Conservation (phyloP, 2,113 vertebrate species). For the Zosterops japonicus region DNA sequence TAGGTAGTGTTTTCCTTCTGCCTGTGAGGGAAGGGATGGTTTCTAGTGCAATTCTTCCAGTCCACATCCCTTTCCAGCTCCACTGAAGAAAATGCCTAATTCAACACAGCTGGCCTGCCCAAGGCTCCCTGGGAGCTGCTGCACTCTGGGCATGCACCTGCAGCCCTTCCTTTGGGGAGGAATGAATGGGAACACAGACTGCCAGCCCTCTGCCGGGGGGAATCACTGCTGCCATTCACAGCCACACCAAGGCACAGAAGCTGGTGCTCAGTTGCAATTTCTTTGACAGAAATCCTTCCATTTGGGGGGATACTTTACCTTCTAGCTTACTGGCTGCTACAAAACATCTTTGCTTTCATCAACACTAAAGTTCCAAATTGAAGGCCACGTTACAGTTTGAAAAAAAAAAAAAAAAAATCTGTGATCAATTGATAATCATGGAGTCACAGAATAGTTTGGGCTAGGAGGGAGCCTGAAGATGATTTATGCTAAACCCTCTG, state of each 20-base stretch:
- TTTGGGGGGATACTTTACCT: background rate
- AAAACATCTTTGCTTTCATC: background rate
- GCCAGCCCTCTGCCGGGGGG: background rate
- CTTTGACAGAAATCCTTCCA: background rate
- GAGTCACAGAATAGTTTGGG: background rate
- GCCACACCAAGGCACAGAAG: background rate
- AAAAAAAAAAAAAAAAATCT: background rate
- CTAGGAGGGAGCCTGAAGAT: background rate
- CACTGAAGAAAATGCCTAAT: slow-evolving; percentile 25
- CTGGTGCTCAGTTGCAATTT: background rate
- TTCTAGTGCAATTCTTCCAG: background rate
- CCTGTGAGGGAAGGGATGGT: slow-evolving; percentile 4
- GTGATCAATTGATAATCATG: background rate
- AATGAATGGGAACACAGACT: background rate
- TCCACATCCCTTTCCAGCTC: background rate
- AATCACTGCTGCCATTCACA: slow-evolving; percentile 26
- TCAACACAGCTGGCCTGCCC: slow-evolving; percentile 43
- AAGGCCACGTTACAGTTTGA: background rate
- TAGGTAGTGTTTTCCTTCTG: slow-evolving; percentile 59
- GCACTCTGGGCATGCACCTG: slow-evolving; percentile 1
- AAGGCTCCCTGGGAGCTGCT: background rate
- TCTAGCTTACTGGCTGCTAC: background rate
- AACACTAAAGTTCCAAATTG: background rate
- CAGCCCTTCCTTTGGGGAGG: background rate
- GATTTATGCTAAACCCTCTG: background rate